These are phyloP conservation scores for Hexactinellida sp. DNA, from an alignment of 37 sponge, comb jelly and placozoan genomes.

Conservation along the genomic window DNA sequence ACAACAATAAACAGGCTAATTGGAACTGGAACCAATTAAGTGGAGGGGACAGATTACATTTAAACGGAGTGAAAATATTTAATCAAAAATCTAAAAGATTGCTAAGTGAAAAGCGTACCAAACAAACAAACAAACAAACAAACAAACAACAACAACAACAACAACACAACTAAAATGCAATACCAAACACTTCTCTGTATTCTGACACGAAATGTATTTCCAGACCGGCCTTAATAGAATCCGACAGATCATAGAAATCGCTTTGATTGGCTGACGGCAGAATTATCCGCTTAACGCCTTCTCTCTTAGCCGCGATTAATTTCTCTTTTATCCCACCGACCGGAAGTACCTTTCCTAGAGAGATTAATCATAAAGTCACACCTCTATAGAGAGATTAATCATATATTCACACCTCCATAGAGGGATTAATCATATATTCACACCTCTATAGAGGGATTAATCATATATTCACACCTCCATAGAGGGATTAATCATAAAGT, in stretches of 20 bases:
- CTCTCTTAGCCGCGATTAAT: slow-evolving; percentile 82
- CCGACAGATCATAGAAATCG: slow-evolving; percentile 80
- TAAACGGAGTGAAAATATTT: too few species aligned
- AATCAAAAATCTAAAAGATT: too few species aligned
- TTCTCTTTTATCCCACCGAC: slow-evolving; percentile 99
- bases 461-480: too few species aligned
- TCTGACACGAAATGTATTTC: slow-evolving; percentile 74
- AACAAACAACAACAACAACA: slow-evolving; percentile 3
- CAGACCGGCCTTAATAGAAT: slow-evolving; percentile 59
- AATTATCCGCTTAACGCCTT: slow-evolving; percentile 60
- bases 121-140: too few species aligned
- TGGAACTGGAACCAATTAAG: background rate
- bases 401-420: too few species aligned
- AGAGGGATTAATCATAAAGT: too few species aligned
- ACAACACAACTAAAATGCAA: slow-evolving; percentile 18
- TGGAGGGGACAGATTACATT: too few species aligned
- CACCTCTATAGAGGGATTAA: too few species aligned
- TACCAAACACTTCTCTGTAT: slow-evolving; percentile 57
- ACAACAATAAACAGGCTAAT: background rate
- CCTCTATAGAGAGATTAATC: too few species aligned
- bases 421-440: too few species aligned
- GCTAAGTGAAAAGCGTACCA: background rate
- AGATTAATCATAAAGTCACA: too few species aligned
- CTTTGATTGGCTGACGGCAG: slow-evolving; percentile 59
- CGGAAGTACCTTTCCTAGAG: slow-evolving; percentile 55